Percentiles rank a stretch among this genome's conserved stretches.
Evolutionary conservation across 2,113 vertebrate species (phyloP).

Genomic region (Numida meleagris): DNA sequence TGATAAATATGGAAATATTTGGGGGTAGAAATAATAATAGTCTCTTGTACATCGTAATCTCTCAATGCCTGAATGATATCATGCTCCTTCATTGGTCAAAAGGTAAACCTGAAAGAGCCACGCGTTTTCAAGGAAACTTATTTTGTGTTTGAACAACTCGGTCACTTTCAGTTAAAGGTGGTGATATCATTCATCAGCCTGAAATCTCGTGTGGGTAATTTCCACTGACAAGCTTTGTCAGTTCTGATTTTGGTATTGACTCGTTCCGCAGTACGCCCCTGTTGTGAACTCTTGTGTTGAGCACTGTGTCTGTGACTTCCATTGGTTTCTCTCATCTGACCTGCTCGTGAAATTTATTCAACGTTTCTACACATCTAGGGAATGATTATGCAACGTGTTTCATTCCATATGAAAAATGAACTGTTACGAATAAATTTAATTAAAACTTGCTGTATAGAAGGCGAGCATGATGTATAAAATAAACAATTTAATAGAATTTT

Average conservation of each 20-base stretch:
- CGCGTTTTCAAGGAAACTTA: background rate
- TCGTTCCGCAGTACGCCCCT: background rate
- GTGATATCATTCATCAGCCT: slow-evolving; percentile 43
- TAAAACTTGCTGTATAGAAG: slow-evolving; percentile 54
- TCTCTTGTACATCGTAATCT: slow-evolving; percentile 60
- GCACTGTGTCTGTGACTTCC: slow-evolving; percentile 6
- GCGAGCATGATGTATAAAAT: slow-evolving; percentile 40
- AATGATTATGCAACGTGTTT: slow-evolving; percentile 48
- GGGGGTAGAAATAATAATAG: slow-evolving; percentile 36
- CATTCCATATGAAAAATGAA: slow-evolving; percentile 29
- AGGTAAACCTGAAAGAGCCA: background rate
- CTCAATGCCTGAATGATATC: slow-evolving; percentile 65
- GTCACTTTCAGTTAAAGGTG: slow-evolving; percentile 7
- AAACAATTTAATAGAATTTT: slow-evolving; percentile 60
- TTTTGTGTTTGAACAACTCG: slow-evolving; percentile 13
- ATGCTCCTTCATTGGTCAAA: slow-evolving; percentile 23
- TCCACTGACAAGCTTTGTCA: slow-evolving; percentile 3
- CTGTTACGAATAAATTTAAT: slow-evolving; percentile 35
- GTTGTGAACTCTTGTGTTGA: slow-evolving; percentile 37
- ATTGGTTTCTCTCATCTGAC: slow-evolving; percentile 37
- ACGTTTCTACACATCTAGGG: slow-evolving; percentile 23
- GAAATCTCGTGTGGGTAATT: background rate
- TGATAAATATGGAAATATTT: slow-evolving; percentile 31
- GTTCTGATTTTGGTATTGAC: slow-evolving; percentile 25
- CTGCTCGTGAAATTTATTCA: slow-evolving; percentile 47